Evolutionary conservation across 2,888 invertebrate genomes (phyloP).

Genomic region (Stegophylla sp.): DNA sequence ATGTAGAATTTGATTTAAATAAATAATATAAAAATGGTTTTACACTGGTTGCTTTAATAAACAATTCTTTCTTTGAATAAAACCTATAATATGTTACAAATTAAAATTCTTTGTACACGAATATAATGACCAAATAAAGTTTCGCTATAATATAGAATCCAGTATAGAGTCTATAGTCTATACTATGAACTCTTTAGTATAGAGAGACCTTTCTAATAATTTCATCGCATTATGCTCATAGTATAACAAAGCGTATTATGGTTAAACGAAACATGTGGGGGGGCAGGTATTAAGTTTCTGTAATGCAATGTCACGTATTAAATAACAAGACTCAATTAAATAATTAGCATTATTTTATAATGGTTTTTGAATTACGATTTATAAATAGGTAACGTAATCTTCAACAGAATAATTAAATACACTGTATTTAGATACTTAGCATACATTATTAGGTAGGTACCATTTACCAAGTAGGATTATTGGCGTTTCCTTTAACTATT

Average conservation of each 20-base stretch:
- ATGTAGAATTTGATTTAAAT: background rate
- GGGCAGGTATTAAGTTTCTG: constrained; percentile 7
- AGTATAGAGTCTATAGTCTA: too few relatives aligned
- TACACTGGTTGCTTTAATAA: background rate
- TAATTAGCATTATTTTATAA: background rate
- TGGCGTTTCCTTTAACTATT: too few relatives aligned
- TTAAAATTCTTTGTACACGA: background rate
- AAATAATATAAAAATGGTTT: background rate
- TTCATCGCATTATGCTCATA: background rate
- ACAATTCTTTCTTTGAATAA: background rate
- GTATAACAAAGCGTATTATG: background rate
- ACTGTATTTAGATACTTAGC: background rate
- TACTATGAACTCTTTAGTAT: too few relatives aligned
- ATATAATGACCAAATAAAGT: background rate
- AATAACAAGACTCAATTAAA: background rate
- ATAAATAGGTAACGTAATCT: background rate
- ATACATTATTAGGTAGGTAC: background rate
- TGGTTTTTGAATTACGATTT: background rate
- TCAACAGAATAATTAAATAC: background rate
- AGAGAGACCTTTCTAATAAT: background rate
- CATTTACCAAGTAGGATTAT: background rate
- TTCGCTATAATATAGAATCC: background rate
- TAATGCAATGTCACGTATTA: background rate
- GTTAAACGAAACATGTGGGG: background rate
- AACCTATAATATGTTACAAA: background rate